These are phyloP conservation scores for Corythornis vintsioides DNA, from an alignment of 2,113 vertebrate genomes.

Conservation along the genomic window DNA sequence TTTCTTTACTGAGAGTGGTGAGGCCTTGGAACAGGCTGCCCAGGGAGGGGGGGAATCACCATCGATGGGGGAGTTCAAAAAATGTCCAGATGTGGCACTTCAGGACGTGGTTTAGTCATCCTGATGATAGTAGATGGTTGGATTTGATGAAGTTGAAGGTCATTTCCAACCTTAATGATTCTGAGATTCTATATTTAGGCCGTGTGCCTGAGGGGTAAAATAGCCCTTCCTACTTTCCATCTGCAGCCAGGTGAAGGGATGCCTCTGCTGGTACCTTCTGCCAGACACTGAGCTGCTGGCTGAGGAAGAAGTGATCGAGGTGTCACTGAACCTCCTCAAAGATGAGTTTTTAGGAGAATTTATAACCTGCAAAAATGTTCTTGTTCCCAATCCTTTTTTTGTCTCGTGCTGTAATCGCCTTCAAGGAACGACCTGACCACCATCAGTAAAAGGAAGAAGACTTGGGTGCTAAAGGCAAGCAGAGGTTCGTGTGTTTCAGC, in stretches of 20 bases:
- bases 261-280: neutral
- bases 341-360: neutral
- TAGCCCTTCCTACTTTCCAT: neutral
- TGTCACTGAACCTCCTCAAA: neutral
- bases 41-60: too few relatives aligned
- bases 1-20: too few relatives aligned
- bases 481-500: neutral
- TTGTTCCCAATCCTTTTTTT: neutral
- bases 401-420: neutral
- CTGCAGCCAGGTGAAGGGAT: neutral
- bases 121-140: too few relatives aligned
- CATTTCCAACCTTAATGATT: too few relatives aligned
- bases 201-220: neutral
- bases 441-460: neutral
- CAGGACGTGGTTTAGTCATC: too few relatives aligned
- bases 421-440: neutral
- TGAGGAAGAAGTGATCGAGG: neutral
- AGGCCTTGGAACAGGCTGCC: too few relatives aligned
- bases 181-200: neutral
- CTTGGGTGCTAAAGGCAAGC: neutral
- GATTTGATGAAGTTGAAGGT: too few relatives aligned
- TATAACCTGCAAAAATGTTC: slow-evolving; percentile 10
- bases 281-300: neutral
- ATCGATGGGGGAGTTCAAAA: too few relatives aligned
- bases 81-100: too few relatives aligned